Base-by-base conservation (phyloP, 2,113 vertebrate species). In the Charina bottae region DNA sequence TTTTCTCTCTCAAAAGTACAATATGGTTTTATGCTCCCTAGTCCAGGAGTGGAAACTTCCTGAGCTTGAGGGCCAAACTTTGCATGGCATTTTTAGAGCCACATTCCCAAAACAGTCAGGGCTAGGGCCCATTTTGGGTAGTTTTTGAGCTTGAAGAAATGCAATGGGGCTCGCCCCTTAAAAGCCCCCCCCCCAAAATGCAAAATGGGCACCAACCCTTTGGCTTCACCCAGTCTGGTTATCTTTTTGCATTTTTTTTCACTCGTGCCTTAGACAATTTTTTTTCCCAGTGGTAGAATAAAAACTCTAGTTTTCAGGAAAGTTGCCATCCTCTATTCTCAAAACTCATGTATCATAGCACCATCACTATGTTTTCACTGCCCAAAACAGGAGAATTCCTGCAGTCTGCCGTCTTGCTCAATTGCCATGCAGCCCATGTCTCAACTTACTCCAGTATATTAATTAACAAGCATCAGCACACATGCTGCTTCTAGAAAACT, bases 401-500 rank as follows among this genome's bases (percentile, higher is more conserved):
- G 24, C 83, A 90, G 90, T 60, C 23, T 15, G 89, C 68, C 13
- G 5, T 92, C 91, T 85, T 26, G 0, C n/a, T 54, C 60, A 78
- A 28, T 87, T 87, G 62, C 62, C 91, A 42, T 37, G 0, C 72
- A 85, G 83, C 26, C 55, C 33, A 53, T 62, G 72, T 59, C 33
- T 55, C 46, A 7, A 58, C 28, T 89, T 56, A 55, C 28, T 85
- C 37, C 46, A 42, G 53, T 87, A 23, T 88, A 85, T 91, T 89
- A 64, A 91, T 91, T 85, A 91, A 89, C 11, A 42, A 24, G 89
- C 1, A 94, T 90, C 58, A 0, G 1, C 13, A n/a, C 24, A 33
- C 85, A 90, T 88, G 19, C 21, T 24, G 8, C 89, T 58, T 88
- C 62, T 83, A 55, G 85, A 83, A 0, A 92, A 85, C 83, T 88